Percentiles rank a stretch among this genome's conserved stretches.
Evolutionary conservation across 2,888 invertebrate genomes (phyloP).

Genomic region (Sarcophaga carnaria): DNA sequence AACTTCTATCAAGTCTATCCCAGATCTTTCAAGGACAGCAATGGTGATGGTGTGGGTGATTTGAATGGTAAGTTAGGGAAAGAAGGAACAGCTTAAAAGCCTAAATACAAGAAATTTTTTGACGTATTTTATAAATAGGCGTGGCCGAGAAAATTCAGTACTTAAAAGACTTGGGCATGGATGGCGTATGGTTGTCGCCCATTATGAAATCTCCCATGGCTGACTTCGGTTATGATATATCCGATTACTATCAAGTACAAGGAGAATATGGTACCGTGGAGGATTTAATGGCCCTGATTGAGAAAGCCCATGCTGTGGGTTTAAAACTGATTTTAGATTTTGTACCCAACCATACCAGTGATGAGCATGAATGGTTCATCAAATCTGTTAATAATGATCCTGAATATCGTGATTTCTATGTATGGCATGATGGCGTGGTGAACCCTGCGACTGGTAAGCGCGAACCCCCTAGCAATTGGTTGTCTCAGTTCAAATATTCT

Average conservation of each 20-base stretch:
- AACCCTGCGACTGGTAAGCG: conserved; percentile 71
- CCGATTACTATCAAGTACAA: conserved; percentile 87
- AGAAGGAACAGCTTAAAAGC: conserved; percentile 76
- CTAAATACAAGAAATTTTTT: conserved; percentile 79
- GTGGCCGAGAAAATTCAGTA: conserved; percentile 86
- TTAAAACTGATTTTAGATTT: conserved; percentile 84
- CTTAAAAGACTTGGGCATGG: conserved; percentile 86
- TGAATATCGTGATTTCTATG: conserved; percentile 88
- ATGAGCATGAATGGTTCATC: conserved; percentile 92
- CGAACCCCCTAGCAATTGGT: conserved; percentile 78
- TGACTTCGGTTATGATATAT: conserved; percentile 90
- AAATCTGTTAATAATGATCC: conserved; percentile 85
- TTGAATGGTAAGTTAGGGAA: conserved; percentile 81
- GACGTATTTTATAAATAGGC: conserved; percentile 79
- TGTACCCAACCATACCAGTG: conserved; percentile 90
- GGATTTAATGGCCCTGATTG: conserved; percentile 86
- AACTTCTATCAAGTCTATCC: conserved; percentile 94
- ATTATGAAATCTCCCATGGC: conserved; percentile 88
- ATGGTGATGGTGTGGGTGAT: conserved; percentile 93
- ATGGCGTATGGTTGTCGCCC: conserved; percentile 88
- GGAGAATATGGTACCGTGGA: conserved; percentile 87
- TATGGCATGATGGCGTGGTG: conserved; percentile 87
- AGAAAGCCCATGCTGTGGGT: conserved; percentile 83
- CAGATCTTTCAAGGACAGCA: conserved; percentile 91
- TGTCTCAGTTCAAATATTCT: conserved; percentile 84